phyloP scores from a whole-genome alignment of 2,797 vertebrate genomes.

The Lutjanus argentimaculatus region DNA sequence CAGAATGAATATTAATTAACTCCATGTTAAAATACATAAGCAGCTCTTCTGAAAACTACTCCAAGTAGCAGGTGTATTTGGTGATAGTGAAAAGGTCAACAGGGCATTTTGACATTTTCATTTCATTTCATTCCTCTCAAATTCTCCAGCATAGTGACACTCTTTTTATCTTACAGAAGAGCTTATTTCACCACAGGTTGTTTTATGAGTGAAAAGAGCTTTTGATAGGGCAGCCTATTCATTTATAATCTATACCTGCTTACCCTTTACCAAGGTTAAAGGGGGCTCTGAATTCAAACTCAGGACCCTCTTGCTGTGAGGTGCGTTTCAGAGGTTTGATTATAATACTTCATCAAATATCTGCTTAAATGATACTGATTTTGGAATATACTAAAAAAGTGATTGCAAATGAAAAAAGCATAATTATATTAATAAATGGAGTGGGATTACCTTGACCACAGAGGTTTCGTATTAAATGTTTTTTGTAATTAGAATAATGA shows the following conservation, averaged over 20 bases:
- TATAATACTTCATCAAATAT: background rate
- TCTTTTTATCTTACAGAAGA: background rate
- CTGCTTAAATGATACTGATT: background rate
- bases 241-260: background rate
- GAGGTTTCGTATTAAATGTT: conserved; percentile 45
- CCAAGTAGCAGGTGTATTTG: background rate
- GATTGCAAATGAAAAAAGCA: background rate
- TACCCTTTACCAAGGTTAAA: background rate
- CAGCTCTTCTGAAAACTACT: conserved; percentile 4
- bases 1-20: conserved; percentile 1
- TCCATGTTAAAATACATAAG: background rate
- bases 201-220: background rate
- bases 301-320: background rate
- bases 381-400: background rate
- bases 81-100: background rate
- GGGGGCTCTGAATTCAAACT: background rate
- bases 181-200: background rate
- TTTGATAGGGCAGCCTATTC: background rate
- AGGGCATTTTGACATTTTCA: background rate
- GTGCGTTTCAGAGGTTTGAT: background rate
- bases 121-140: background rate
- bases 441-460: conserved; percentile 31
- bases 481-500: conserved; percentile 46
- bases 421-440: conserved; percentile 40
- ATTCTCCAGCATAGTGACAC: background rate